Conservation (phyloP, 2,888 invertebrate species). For the Lycia hirtaria region DNA sequence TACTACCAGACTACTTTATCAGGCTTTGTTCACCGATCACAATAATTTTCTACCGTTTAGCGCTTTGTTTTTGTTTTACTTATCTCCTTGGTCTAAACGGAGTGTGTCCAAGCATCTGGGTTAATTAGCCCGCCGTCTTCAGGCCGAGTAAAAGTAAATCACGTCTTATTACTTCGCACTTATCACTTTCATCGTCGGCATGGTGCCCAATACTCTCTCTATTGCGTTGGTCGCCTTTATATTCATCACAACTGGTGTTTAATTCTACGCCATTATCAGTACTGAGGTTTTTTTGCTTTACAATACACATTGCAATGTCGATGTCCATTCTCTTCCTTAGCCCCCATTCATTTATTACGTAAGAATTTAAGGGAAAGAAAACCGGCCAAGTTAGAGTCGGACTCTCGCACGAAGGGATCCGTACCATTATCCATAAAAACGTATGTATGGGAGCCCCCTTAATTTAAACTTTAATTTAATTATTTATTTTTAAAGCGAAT, state of each 20-base stretch:
- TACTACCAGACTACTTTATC: neutral
- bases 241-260: neutral
- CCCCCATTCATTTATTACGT: too few relatives aligned
- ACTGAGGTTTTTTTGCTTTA: neutral
- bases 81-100: slow-evolving; percentile 17
- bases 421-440: too few relatives aligned
- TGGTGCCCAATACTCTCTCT: slow-evolving; percentile 50
- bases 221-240: slow-evolving; percentile 47
- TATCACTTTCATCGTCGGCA: slow-evolving; percentile 59
- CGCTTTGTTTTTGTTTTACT: neutral
- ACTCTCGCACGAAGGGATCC: too few relatives aligned
- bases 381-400: too few relatives aligned
- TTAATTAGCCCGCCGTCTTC: slow-evolving; percentile 43
- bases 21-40: neutral
- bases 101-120: slow-evolving; percentile 42
- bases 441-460: too few relatives aligned
- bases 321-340: too few relatives aligned
- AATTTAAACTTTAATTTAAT: too few relatives aligned
- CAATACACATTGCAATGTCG: neutral
- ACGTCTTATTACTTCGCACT: slow-evolving; percentile 46
- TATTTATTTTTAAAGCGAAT: too few relatives aligned
- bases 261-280: neutral
- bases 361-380: too few relatives aligned
- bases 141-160: slow-evolving; percentile 54
- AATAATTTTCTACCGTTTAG: neutral